Evolutionary conservation across 2,797 vertebrate species (phyloP).

Genomic region (Myotis pilosus): DNA sequence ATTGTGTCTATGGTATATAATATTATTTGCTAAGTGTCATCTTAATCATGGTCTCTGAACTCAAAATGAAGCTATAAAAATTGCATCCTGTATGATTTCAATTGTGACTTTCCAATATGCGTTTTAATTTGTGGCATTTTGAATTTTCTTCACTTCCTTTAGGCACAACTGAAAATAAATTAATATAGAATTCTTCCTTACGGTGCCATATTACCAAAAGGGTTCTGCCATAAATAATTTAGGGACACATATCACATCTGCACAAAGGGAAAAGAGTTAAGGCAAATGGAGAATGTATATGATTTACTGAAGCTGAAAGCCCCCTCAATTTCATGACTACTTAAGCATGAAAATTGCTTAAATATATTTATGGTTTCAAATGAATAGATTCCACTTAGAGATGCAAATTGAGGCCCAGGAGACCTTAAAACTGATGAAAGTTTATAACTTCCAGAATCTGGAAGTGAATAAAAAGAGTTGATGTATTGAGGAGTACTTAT

Average conservation of each 20-base stretch:
- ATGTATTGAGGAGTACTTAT: background rate
- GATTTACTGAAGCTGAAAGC: slow-evolving; percentile 37
- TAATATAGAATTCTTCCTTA: background rate
- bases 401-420: slow-evolving; percentile 29
- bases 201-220: background rate
- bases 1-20: background rate
- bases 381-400: slow-evolving; percentile 32
- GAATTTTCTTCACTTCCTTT: background rate
- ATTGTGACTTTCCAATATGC: background rate
- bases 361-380: slow-evolving; percentile 69
- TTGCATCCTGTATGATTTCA: background rate
- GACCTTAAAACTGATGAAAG: slow-evolving; percentile 16
- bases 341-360: slow-evolving; percentile 70
- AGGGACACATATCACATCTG: background rate
- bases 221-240: background rate
- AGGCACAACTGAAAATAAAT: background rate
- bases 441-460: background rate
- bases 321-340: slow-evolving; percentile 67
- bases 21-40: background rate
- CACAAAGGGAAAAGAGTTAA: slow-evolving; percentile 39
- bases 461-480: background rate
- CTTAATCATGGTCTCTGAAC: background rate
- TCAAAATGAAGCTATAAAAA: background rate
- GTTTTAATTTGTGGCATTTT: background rate
- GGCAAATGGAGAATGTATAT: slow-evolving; percentile 43